Evolutionary conservation across 2,888 invertebrate genomes (phyloP), one percentile per base, ranked within the genome.

Genomic region (Hirtodrosophila alboralis): DNA sequence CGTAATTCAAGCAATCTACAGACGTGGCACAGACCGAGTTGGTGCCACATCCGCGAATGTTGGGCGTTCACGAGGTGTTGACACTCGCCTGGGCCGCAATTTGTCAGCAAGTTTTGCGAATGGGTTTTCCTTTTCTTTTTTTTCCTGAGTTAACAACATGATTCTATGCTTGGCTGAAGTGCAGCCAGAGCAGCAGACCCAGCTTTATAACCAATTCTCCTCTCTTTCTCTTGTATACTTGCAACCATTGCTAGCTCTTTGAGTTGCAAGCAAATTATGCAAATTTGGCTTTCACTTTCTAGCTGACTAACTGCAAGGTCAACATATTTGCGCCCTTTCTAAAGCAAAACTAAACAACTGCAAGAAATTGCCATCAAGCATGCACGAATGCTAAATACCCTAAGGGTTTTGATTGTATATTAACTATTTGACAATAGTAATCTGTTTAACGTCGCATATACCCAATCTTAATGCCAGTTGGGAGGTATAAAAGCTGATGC

Each of bases 221-320:
- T 9, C 13, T 21, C n/a, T 16, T 16, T 23, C n/a, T n/a, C 7
- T 30, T 2, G 21, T 4, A 3, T n/a, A 4, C 30, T 41, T 9
- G 28, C 38, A 6, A 2, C 23, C 23, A 2, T 23, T 4, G 23
- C 14, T 30, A 36, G 12, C 36, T 23, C 51, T 56, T 40, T 36
- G 47, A 48, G 45, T 36, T 75, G 74, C 61, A 59, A 61, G 60
- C 69, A 63, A 69, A 75, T 78, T 79, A 79, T 80, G 79, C 79
- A 80, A 81, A 80, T 80, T 69, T 53, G 38, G 61, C 58, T 79
- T 81, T 80, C 72, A 61, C 75, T 80, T 80, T 80, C 57, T 64
- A 56, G 45, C 65, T 67, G 75, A 65, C 66, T 69, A 59, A 57
- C 53, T 81, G 72, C 79, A 80, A 80, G 79, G 81, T 79, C 81